phyloP scores from a whole-genome alignment of 2,797 vertebrate species.

The Dendrocincla fuliginosa region DNA sequence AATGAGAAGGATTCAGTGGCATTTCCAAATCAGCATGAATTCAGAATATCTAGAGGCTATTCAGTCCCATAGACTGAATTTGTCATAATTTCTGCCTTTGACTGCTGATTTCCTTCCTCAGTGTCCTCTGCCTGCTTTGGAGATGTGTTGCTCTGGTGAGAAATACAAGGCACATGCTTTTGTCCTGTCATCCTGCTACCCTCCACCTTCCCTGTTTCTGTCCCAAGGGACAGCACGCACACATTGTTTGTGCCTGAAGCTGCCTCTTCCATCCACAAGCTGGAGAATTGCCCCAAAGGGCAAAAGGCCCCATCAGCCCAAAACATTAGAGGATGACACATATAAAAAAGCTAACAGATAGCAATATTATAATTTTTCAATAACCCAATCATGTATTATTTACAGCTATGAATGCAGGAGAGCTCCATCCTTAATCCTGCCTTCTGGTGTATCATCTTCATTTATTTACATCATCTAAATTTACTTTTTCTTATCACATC shows the following conservation, averaged over 20 bases:
- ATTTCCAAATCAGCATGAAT: neutral
- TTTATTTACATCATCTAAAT: neutral
- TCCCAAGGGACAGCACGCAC: neutral
- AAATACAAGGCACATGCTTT: rapidly evolving
- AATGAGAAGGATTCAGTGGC: neutral
- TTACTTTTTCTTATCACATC: neutral
- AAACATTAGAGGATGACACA: neutral
- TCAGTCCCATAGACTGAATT: neutral
- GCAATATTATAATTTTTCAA: neutral
- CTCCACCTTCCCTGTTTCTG: neutral
- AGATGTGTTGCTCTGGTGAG: neutral
- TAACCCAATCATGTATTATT: neutral
- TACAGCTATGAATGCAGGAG: neutral
- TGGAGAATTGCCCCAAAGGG: neutral
- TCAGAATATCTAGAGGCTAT: neutral
- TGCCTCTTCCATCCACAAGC: neutral
- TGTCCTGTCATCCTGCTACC: neutral
- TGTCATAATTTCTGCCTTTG: neutral
- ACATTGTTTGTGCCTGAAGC: neutral
- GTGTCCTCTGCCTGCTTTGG: neutral
- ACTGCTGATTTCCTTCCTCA: neutral
- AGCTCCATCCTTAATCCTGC: neutral
- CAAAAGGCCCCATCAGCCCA: neutral
- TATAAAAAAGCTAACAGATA: neutral
- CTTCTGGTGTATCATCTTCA: neutral